Percentiles rank a stretch among this genome's conserved stretches.
phyloP scores from a whole-genome alignment of 2,797 vertebrate species.

The Chrosomus eos region DNA sequence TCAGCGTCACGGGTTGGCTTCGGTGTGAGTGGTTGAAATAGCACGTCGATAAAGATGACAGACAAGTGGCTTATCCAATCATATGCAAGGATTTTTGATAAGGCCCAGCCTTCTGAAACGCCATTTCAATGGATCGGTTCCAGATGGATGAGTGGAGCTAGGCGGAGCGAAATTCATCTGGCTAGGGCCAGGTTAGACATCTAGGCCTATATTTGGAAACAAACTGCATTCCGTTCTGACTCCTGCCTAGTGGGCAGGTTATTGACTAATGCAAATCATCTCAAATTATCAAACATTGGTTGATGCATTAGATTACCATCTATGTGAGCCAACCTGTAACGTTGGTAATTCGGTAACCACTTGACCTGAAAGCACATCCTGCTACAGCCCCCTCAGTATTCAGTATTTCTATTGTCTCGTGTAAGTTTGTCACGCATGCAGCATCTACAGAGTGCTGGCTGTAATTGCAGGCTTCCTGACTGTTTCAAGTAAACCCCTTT shows the following conservation, averaged over 20 bases:
- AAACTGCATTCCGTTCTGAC: neutral
- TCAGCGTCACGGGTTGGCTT: too few species aligned
- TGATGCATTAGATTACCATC: neutral
- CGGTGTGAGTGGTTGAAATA: too few species aligned
- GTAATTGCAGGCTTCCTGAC: conserved; percentile 13
- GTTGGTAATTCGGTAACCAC: neutral
- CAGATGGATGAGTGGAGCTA: too few species aligned
- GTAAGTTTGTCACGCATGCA: neutral
- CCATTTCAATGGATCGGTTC: too few species aligned
- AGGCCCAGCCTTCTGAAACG: too few species aligned
- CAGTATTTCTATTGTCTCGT: neutral
- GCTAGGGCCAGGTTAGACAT: too few species aligned
- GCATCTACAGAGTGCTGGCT: neutral
- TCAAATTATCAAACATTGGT: neutral
- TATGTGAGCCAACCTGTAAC: neutral
- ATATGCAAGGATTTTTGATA: too few species aligned
- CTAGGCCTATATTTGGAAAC: neutral
- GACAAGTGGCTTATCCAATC: too few species aligned
- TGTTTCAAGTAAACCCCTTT: neutral
- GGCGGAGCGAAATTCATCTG: too few species aligned
- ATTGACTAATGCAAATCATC: neutral
- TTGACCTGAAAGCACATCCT: conserved; percentile 6
- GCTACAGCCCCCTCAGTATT: neutral
- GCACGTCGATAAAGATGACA: too few species aligned
- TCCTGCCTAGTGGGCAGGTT: neutral